Evolutionary conservation across 2,888 invertebrate species (phyloP).

Genomic region (Meta bourneti): DNA sequence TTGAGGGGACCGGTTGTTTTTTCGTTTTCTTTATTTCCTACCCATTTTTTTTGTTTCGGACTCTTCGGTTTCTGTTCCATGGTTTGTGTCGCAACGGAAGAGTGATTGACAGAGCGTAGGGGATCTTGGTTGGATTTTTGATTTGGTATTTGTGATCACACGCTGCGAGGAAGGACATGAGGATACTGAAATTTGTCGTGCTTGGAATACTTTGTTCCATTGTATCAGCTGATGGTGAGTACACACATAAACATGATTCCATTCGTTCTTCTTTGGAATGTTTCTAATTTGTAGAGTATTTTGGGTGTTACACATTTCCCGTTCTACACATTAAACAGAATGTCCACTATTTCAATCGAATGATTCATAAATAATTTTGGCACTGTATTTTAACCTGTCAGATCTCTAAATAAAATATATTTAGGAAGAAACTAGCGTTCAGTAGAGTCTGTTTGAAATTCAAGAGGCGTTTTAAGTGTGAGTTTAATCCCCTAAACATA

Average conservation of each 20-base stretch:
- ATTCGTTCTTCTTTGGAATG: too few species aligned
- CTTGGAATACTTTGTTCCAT: constrained; percentile 33
- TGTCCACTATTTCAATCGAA: too few species aligned
- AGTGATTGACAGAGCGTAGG: not conserved
- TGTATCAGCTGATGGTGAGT: constrained; percentile 50
- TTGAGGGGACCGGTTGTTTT: not conserved
- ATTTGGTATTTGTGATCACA: constrained; percentile 32
- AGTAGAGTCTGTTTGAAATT: too few species aligned
- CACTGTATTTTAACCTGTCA: too few species aligned
- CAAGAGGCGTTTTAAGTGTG: too few species aligned
- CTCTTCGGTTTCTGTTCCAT: not conserved
- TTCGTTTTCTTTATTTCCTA: constrained; percentile 15
- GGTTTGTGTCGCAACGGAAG: not conserved
- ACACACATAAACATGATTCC: not conserved
- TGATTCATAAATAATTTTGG: too few species aligned
- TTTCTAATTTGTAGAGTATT: too few species aligned
- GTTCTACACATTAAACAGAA: too few species aligned
- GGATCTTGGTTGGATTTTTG: not conserved
- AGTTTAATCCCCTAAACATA: too few species aligned
- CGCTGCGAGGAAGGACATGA: constrained; percentile 16
- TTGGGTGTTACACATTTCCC: too few species aligned
- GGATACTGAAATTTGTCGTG: constrained; percentile 34
- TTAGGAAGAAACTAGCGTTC: too few species aligned
- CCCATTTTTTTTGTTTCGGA: not conserved
- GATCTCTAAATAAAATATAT: too few species aligned